phyloP scores from a whole-genome alignment of 2,888 invertebrate species.

The Drosophila paranaensis region DNA sequence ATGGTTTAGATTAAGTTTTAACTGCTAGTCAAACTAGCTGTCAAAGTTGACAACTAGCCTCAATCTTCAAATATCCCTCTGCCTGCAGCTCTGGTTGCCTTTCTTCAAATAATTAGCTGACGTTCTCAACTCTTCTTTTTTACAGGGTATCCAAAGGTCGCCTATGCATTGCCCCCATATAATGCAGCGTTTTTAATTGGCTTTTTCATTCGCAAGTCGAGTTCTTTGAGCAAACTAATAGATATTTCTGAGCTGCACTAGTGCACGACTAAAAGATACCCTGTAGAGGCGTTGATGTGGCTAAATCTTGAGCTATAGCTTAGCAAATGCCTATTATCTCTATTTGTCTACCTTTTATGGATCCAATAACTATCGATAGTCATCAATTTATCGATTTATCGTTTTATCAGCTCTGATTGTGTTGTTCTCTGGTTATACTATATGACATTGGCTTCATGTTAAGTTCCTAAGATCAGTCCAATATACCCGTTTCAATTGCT shows the following conservation, averaged over 20 bases:
- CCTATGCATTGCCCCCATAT: not conserved
- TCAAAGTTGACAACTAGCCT: not conserved
- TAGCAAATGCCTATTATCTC: no score
- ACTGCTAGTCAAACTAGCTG: not conserved
- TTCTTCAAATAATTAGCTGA: not conserved
- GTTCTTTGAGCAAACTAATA: not conserved
- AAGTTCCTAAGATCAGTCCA: no score
- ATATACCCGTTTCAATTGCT: not conserved
- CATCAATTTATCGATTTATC: not conserved
- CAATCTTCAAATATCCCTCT: not conserved
- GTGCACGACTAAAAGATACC: not conserved
- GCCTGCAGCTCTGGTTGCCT: not conserved
- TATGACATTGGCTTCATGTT: no score
- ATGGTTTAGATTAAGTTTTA: no score
- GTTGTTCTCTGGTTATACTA: no score
- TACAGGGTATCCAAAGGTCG: conserved; percentile 11
- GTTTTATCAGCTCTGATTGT: no score
- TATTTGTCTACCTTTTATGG: no score
- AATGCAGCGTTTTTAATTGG: conserved; percentile 2
- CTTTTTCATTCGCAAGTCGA: not conserved
- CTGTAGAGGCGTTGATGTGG: no score
- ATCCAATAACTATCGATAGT: not conserved
- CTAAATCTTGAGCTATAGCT: no score
- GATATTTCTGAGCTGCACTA: not conserved
- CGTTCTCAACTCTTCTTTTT: not conserved